Evolutionary conservation across 1,140 invertebrate genomes (phyloP).

Genomic region (Bombus difficillimus): DNA sequence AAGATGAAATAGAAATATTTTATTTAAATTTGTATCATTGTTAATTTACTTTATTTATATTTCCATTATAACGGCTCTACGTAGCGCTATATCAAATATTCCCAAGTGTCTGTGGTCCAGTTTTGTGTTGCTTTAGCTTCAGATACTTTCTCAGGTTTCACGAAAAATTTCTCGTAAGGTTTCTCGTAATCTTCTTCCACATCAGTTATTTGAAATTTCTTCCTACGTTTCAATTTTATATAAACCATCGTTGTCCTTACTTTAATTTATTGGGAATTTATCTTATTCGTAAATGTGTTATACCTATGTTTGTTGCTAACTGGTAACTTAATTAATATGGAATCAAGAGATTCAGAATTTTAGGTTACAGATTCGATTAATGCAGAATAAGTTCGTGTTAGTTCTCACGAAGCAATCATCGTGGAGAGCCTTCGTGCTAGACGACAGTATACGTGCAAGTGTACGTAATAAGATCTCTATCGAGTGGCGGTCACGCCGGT

Average conservation of each 20-base stretch:
- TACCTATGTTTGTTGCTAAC: not conserved
- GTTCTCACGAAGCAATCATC: constrained; percentile 64
- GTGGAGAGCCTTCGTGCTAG: constrained; percentile 64
- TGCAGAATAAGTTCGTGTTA: constrained; percentile 9
- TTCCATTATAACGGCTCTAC: not conserved
- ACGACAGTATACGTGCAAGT: constrained; percentile 61
- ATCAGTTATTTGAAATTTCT: not conserved
- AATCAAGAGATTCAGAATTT: constrained; percentile 28
- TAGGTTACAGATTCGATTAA: constrained; percentile 45
- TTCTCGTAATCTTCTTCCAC: not conserved
- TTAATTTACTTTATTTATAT: not conserved
- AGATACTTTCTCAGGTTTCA: not conserved
- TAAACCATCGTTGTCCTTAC: too few species aligned
- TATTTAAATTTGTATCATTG: not conserved
- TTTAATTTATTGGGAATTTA: not conserved
- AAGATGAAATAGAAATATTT: too few species aligned
- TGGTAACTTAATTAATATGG: constrained; percentile 30
- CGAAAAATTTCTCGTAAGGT: not conserved
- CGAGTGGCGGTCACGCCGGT: constrained; percentile 54
- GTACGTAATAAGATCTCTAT: constrained; percentile 62
- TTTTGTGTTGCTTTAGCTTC: not conserved
- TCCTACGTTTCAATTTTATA: not conserved
- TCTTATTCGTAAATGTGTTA: not conserved
- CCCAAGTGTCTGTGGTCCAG: not conserved
- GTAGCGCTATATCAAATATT: not conserved